phyloP scores from a whole-genome alignment of 2,113 vertebrate species.

The Nesogale talazaci region DNA sequence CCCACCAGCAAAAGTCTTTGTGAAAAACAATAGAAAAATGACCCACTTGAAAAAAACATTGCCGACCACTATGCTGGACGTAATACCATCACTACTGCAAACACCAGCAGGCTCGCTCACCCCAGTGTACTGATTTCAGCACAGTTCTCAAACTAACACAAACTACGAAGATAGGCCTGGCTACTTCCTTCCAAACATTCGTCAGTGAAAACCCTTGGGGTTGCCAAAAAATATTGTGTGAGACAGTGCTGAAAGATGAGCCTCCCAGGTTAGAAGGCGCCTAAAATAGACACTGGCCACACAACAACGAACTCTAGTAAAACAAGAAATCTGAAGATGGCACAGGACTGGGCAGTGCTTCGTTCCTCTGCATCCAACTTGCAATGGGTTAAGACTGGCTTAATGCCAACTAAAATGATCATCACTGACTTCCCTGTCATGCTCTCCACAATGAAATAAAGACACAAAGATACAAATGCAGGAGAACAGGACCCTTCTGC shows the following conservation, averaged over 20 bases:
- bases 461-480: constrained; percentile 27
- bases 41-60: too few relatives aligned
- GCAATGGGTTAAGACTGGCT: too few relatives aligned
- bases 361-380: background rate
- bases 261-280: background rate
- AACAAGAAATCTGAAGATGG: background rate
- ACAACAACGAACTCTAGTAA: background rate
- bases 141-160: background rate
- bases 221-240: background rate
- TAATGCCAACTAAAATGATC: too few relatives aligned
- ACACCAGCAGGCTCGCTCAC: background rate
- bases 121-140: background rate
- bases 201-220: background rate
- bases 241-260: background rate
- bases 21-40: too few relatives aligned
- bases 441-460: constrained; percentile 47
- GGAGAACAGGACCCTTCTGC: constrained; percentile 21
- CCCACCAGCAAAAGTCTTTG: too few relatives aligned
- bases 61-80: too few relatives aligned
- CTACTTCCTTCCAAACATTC: background rate
- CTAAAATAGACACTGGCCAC: background rate
- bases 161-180: background rate
- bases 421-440: background rate
- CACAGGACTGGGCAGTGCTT: background rate
- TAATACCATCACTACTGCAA: background rate